A percentile compares a stretch with the other conserved stretches of the same genome.
Conservation (phyloP, 2,113 vertebrate species). For the Dromas ardeola region DNA sequence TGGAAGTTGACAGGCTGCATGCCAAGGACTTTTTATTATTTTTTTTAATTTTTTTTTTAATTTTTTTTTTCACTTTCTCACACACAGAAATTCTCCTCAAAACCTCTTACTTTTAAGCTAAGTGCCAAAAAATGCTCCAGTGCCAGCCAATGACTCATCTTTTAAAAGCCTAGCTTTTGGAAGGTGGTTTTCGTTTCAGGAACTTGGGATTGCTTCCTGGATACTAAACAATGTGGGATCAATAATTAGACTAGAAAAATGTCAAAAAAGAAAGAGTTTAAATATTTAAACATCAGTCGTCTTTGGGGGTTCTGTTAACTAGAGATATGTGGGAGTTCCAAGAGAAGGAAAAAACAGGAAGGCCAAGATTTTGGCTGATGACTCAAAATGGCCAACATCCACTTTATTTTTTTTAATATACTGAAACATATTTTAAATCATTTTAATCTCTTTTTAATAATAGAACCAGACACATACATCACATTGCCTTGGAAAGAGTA, state of each 20-base stretch:
- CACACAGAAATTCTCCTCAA: conserved; percentile 52
- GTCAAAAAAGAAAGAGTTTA: conserved; percentile 13
- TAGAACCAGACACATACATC: conserved; percentile 42
- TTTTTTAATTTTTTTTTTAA: neutral
- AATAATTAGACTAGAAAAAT: conserved; percentile 66
- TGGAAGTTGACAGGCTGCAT: conserved; percentile 28
- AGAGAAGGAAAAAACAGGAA: neutral
- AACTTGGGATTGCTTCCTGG: conserved; percentile 69
- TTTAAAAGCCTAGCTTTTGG: conserved; percentile 48
- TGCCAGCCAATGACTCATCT: conserved; percentile 73
- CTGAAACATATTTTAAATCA: conserved; percentile 18
- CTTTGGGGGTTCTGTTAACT: conserved; percentile 23
- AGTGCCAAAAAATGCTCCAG: conserved; percentile 46
- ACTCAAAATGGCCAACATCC: conserved; percentile 7
- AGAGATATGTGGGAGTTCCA: neutral
- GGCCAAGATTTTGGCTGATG: neutral
- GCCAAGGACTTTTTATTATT: conserved; percentile 1
- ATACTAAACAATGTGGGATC: conserved; percentile 66
- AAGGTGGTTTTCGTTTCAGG: conserved; percentile 73
- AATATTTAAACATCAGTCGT: conserved; percentile 47
- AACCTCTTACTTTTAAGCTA: conserved; percentile 57
- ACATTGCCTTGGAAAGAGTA: conserved; percentile 24
- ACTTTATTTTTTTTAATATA: neutral
- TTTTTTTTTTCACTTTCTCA: conserved; percentile 36
- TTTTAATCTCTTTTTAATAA: conserved; percentile 39